Base-by-base conservation (phyloP, 2,888 invertebrate genomes). In the Molanna angustata region DNA sequence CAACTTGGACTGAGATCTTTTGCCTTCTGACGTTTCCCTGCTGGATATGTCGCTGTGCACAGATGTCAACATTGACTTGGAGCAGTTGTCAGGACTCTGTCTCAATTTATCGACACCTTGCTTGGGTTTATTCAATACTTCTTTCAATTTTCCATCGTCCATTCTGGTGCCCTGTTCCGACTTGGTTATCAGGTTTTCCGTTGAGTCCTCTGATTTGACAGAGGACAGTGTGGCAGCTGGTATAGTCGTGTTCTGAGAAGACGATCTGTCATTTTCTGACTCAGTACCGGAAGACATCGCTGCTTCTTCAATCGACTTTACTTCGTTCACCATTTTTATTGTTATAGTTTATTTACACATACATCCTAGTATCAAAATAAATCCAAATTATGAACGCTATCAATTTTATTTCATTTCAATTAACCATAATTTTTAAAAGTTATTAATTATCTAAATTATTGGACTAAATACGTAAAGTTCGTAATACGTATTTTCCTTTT, bases 101-200 rank as follows among this genome's bases (percentile, higher is more conserved):
- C 54, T 52, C 4, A 46, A 31, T 35, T 58, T 58, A 7, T 55
- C 54, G 22, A 42, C 27, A 6, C n/a, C 18, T 11, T 13, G 13
- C 22, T 19, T 35, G 20, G 37, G 33, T 14, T 27, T 51, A 61
- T 66, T 50, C 67, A 71, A 64, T 71, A 71, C 7, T 69, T 71
- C 16, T 7, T 11, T 22, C 41, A 22, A 20, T 71, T 72, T 42
- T 4, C 20, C 49, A 4, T 52, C 53, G 41, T 66, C 67, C 9
- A 60, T 64, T 44, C 55, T 57, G 49, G 65, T 65, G 47, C 70
- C 69, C 60, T 70, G 74, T 9, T 80, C 80, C 1, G 76, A 71
- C 62, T 80, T 80, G 62, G 77, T 78, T 52, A 82, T 81, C 37
- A 82, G 62, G 57, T 78, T 79, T 61, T 81, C 80, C 2, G 80